Evolutionary conservation across 2,888 invertebrate species (phyloP).

Genomic region (Metallyticus violacea): DNA sequence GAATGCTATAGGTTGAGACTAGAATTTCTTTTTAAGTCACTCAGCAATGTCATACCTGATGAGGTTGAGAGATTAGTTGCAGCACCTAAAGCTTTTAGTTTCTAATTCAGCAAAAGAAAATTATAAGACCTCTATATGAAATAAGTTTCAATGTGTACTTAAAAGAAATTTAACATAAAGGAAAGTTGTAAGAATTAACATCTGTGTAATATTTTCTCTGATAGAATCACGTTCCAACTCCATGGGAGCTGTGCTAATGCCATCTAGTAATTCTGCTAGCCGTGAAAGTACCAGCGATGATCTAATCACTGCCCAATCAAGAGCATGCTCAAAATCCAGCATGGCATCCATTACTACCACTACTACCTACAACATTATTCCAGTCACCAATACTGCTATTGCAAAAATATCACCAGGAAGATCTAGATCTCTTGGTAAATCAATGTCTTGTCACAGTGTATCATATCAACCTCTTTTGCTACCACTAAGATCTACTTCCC

Average conservation of each 20-base stretch:
- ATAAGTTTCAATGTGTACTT: too few species aligned
- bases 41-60: too few species aligned
- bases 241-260: constrained; percentile 49
- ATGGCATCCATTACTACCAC: background rate
- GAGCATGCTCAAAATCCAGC: background rate
- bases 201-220: constrained; percentile 10
- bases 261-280: background rate
- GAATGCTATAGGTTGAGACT: too few species aligned
- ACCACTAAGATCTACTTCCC: background rate
- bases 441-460: background rate
- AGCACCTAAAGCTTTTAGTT: too few species aligned
- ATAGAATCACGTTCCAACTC: constrained; percentile 70
- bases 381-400: background rate
- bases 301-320: background rate
- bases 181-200: background rate
- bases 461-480: background rate
- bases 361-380: too few species aligned
- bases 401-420: background rate
- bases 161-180: constrained; percentile 3
- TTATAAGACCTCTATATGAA: too few species aligned
- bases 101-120: too few species aligned
- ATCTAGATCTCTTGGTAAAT: background rate
- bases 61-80: too few species aligned
- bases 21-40: too few species aligned
- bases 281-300: background rate